These are phyloP conservation scores for Colossoma macropomum DNA, from an alignment of 2,113 vertebrate genomes.

Conservation along the genomic window DNA sequence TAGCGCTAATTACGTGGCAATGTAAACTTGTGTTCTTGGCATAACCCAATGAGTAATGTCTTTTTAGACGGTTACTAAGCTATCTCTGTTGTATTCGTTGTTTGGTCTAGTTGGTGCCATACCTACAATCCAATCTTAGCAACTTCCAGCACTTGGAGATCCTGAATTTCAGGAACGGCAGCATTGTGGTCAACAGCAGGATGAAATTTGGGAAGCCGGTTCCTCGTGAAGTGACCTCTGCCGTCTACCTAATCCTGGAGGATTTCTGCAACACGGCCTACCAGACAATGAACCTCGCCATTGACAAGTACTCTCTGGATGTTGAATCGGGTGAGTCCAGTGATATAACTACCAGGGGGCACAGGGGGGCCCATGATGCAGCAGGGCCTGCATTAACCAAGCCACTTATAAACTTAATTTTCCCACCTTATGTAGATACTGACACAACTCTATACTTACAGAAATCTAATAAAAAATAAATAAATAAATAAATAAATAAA, in stretches of 20 bases:
- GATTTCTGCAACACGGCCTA: conserved; percentile 94
- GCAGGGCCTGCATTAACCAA: too few relatives aligned
- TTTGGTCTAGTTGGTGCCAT: conserved; percentile 85
- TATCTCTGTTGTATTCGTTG: background rate
- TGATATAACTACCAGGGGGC: too few relatives aligned
- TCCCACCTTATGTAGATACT: too few relatives aligned
- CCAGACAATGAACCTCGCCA: conserved; percentile 93
- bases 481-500: too few relatives aligned
- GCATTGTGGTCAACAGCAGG: conserved; percentile 94
- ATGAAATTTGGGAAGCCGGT: conserved; percentile 90
- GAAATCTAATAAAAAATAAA: too few relatives aligned
- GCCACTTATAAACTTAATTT: too few relatives aligned
- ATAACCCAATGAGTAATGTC: background rate
- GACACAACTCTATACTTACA: too few relatives aligned
- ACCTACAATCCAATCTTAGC: conserved; percentile 92
- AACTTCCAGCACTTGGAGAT: conserved; percentile 95
- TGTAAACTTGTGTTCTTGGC: background rate
- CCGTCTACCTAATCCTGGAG: conserved; percentile 91
- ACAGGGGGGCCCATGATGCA: too few relatives aligned
- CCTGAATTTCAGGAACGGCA: conserved; percentile 96
- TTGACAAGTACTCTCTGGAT: conserved; percentile 93
- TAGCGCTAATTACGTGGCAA: too few relatives aligned
- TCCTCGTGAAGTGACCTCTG: conserved; percentile 83
- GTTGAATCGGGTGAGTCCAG: conserved; percentile 88
- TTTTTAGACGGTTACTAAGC: too few relatives aligned